Conservation (phyloP, 2,113 vertebrate species). For the Catharus minimus region DNA sequence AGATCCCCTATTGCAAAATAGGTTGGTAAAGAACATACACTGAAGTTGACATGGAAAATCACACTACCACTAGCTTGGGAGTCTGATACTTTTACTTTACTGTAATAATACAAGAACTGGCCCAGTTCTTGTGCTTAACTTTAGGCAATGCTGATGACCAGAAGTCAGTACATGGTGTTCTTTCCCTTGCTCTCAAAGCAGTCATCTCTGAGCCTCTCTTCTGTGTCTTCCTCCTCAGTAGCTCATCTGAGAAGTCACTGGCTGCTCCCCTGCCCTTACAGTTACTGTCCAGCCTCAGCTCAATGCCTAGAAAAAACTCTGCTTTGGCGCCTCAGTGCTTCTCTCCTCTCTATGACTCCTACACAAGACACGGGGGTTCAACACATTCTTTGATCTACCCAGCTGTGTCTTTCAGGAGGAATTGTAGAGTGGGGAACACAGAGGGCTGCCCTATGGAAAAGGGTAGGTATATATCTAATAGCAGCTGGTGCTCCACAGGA, state of each 20-base stretch:
- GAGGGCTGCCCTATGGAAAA: neutral
- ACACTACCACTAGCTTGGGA: neutral
- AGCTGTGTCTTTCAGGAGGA: neutral
- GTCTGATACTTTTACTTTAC: neutral
- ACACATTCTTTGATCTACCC: neutral
- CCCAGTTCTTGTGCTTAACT: neutral
- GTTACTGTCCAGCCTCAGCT: neutral
- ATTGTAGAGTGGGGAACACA: neutral
- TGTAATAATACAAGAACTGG: neutral
- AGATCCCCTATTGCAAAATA: neutral
- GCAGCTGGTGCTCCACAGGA: neutral
- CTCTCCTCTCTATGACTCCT: neutral
- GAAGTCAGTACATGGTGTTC: neutral
- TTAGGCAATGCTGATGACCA: neutral
- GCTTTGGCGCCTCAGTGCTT: neutral
- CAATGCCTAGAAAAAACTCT: neutral
- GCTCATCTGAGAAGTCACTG: neutral
- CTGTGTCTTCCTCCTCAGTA: neutral
- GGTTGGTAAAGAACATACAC: neutral
- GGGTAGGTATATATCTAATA: neutral
- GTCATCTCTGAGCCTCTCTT: neutral
- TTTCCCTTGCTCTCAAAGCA: neutral
- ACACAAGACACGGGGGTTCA: accelerated
- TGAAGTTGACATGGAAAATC: neutral
- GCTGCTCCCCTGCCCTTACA: neutral